Conservation (phyloP, 2,113 vertebrate species). For the Pseudopipra pipra region DNA sequence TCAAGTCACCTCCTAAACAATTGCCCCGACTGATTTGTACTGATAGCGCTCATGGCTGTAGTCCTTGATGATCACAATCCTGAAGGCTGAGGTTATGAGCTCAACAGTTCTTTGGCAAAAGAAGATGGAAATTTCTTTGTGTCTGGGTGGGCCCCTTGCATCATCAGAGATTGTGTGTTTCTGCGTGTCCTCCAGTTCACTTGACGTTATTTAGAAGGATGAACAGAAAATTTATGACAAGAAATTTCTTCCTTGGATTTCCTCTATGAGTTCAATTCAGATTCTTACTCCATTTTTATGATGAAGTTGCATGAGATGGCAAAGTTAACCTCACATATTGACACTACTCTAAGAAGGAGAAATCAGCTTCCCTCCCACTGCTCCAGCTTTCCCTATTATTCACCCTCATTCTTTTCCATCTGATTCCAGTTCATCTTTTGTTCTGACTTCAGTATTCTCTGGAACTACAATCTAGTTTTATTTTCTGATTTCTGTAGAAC, state of each 20-base stretch:
- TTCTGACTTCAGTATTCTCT: not conserved
- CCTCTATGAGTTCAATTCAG: not conserved
- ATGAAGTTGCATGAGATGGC: not conserved
- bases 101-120: not conserved
- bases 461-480: not conserved
- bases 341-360: not conserved
- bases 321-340: not conserved
- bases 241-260: not conserved
- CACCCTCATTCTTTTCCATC: not conserved
- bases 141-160: accelerated
- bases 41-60: not conserved
- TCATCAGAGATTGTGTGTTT: not conserved
- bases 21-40: not conserved
- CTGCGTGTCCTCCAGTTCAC: not conserved
- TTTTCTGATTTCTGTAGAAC: not conserved
- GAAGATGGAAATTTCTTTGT: not conserved
- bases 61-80: not conserved
- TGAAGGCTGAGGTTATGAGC: not conserved
- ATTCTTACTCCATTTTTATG: not conserved
- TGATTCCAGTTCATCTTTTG: not conserved
- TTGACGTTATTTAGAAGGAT: not conserved
- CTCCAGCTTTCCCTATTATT: not conserved
- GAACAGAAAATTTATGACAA: not conserved
- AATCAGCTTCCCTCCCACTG: not conserved
- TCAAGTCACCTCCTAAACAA: not conserved